These are phyloP conservation scores for Karalla daura DNA, from an alignment of 2,797 vertebrate species.

Conservation along the genomic window DNA sequence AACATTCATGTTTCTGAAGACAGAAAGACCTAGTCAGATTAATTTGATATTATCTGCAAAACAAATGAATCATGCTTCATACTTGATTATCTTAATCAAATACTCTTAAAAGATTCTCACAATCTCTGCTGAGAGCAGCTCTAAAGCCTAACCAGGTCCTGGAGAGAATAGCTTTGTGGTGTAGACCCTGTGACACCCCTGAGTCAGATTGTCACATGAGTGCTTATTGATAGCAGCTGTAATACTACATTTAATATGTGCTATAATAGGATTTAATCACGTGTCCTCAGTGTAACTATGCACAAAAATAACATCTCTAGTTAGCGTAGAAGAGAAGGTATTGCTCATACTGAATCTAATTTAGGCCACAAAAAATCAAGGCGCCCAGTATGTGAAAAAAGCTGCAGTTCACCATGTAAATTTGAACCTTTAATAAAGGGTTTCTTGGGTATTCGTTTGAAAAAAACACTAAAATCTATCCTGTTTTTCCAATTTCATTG, in stretches of 20 bases:
- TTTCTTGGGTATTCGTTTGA: too few species aligned
- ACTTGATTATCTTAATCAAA: not conserved
- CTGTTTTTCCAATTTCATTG: not conserved
- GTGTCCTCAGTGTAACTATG: not conserved
- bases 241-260: not conserved
- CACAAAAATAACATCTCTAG: not conserved
- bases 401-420: too few species aligned
- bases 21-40: not conserved
- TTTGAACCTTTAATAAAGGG: too few species aligned
- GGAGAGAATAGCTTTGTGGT: slow-evolving; percentile 61
- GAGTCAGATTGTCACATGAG: slow-evolving; percentile 18
- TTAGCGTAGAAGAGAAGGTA: not conserved
- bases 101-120: not conserved
- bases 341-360: not conserved
- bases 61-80: not conserved
- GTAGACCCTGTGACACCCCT: slow-evolving; percentile 14
- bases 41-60: not conserved
- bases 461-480: too few species aligned
- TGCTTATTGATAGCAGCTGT: not conserved
- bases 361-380: not conserved
- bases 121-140: not conserved
- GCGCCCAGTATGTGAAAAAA: too few species aligned
- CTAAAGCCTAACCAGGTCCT: slow-evolving; percentile 13
- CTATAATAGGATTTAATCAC: not conserved
- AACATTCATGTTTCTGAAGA: not conserved